Percentiles rank a stretch among this genome's conserved stretches.
Conservation (phyloP, 2,888 invertebrate genomes). For the Xestia xanthographa region DNA sequence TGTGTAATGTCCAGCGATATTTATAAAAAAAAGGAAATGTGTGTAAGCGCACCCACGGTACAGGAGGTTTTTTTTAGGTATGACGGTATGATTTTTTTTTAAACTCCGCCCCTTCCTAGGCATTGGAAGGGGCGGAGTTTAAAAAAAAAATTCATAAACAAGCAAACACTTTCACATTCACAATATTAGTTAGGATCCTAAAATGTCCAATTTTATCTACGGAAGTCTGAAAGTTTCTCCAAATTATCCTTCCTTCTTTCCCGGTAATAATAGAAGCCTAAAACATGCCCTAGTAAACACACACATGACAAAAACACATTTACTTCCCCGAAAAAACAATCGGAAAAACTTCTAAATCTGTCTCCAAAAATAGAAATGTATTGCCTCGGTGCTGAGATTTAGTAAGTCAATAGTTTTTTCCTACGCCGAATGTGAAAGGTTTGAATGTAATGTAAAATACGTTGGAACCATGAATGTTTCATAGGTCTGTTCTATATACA, state of each 20-base stretch:
- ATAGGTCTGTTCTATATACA: slow-evolving; percentile 46
- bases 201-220: neutral
- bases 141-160: neutral
- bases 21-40: too few species aligned
- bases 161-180: neutral
- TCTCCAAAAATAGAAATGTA: slow-evolving; percentile 39
- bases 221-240: neutral
- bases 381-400: slow-evolving; percentile 29
- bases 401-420: slow-evolving; percentile 51
- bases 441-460: slow-evolving; percentile 39
- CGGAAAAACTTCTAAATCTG: slow-evolving; percentile 24
- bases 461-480: slow-evolving; percentile 58
- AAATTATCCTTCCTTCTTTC: neutral
- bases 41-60: too few species aligned
- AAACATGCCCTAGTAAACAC: slow-evolving; percentile 26
- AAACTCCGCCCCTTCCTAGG: too few species aligned
- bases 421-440: slow-evolving; percentile 34
- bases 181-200: neutral
- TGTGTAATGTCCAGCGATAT: too few species aligned
- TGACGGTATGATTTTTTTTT: too few species aligned
- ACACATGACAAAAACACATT: slow-evolving; percentile 18
- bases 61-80: too few species aligned
- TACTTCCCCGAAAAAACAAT: slow-evolving; percentile 21
- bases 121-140: too few species aligned
- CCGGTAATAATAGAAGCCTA: neutral